phyloP scores from a whole-genome alignment of 2,797 vertebrate genomes.

The Acrossocheilus wenchowensis region DNA sequence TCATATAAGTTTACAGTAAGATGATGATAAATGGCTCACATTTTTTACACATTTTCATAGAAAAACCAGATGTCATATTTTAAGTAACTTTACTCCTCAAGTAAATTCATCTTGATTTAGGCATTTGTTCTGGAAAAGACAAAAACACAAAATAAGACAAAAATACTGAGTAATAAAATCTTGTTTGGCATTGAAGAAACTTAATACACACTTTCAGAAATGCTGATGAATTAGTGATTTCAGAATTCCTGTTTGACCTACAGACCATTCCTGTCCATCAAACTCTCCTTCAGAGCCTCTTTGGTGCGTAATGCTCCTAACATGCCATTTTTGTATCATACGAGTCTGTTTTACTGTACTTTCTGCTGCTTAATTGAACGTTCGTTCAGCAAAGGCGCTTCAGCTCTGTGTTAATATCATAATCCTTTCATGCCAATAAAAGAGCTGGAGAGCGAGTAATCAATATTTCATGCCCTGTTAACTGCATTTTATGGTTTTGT shows the following conservation, averaged over 20 bases:
- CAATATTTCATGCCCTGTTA: slow-evolving; percentile 25
- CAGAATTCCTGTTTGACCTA: too few species aligned
- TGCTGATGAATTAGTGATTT: too few species aligned
- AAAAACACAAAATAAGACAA: background rate
- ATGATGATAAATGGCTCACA: too few species aligned
- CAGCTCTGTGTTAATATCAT: background rate
- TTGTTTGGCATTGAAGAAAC: background rate
- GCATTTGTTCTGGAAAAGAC: background rate
- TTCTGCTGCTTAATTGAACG: background rate
- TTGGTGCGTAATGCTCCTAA: background rate
- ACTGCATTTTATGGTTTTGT: slow-evolving; percentile 13
- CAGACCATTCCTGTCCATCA: background rate
- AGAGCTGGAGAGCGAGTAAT: background rate
- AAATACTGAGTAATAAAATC: background rate
- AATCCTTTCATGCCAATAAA: slow-evolving; percentile 10
- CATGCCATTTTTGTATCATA: background rate
- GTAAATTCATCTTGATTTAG: background rate
- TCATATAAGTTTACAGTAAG: too few species aligned
- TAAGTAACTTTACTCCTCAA: too few species aligned
- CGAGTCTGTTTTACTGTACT: background rate
- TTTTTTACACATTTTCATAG: too few species aligned
- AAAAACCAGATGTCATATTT: too few species aligned
- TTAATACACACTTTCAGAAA: too few species aligned
- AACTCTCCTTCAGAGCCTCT: background rate
- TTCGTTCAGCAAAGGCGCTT: background rate